These are phyloP conservation scores for Mesodorylaimus sp. DNA, from an alignment of 2,888 invertebrate species.

Conservation along the genomic window DNA sequence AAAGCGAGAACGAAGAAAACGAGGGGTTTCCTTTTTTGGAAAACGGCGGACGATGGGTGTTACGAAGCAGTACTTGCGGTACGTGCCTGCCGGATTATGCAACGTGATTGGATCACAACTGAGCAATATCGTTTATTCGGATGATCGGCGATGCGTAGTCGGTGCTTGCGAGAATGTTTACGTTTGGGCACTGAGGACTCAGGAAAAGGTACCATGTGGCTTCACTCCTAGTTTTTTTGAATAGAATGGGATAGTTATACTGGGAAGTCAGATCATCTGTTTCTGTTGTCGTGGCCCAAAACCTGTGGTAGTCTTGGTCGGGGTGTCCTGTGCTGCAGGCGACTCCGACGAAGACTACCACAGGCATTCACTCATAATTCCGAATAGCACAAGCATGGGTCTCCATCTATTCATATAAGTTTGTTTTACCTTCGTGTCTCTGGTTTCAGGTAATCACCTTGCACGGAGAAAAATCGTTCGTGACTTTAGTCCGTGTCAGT, in stretches of 20 bases:
- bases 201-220: constrained; percentile 66
- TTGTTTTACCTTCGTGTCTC: not conserved
- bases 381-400: too few species aligned
- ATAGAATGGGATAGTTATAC: constrained; percentile 3
- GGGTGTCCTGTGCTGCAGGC: too few species aligned
- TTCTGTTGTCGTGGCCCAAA: too few species aligned
- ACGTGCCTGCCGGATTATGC: constrained; percentile 59
- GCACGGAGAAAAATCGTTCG: constrained; percentile 57
- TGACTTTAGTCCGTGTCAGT: constrained; percentile 46
- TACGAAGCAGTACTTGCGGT: constrained; percentile 78
- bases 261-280: too few species aligned
- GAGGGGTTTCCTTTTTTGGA: too few species aligned
- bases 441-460: constrained; percentile 50
- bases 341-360: too few species aligned
- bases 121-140: constrained; percentile 60
- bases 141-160: constrained; percentile 59
- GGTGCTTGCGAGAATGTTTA: constrained; percentile 80
- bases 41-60: too few species aligned
- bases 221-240: too few species aligned
- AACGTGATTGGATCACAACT: constrained; percentile 55
- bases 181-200: constrained; percentile 76
- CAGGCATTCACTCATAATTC: too few species aligned
- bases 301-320: too few species aligned
- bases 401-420: not conserved
- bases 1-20: too few species aligned